Percentiles rank a stretch among this genome's conserved stretches.
phyloP scores from a whole-genome alignment of 2,797 vertebrate species.

The Coilia nasus region DNA sequence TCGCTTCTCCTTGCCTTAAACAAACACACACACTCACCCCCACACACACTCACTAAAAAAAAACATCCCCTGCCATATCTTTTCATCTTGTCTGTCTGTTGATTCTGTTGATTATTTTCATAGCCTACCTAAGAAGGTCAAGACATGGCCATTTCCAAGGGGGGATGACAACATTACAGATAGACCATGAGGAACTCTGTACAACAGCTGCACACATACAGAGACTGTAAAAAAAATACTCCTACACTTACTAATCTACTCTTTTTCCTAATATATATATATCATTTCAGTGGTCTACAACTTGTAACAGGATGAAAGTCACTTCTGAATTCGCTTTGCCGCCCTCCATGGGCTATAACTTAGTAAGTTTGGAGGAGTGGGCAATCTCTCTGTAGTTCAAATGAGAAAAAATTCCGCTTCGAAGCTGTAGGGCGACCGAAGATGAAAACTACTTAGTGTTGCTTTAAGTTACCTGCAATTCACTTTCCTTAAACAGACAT shows the following conservation, averaged over 20 bases:
- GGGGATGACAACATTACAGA: neutral
- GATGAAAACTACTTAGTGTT: too few species aligned
- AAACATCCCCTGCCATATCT: neutral
- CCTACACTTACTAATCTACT: too few species aligned
- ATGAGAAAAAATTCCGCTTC: too few species aligned
- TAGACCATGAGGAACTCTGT: neutral
- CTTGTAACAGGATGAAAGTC: too few species aligned
- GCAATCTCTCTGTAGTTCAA: too few species aligned
- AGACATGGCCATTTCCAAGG: neutral
- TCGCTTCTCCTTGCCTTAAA: neutral
- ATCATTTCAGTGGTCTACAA: too few species aligned
- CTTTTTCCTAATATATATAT: too few species aligned
- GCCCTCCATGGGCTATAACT: too few species aligned
- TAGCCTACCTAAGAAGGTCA: neutral
- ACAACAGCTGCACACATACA: neutral
- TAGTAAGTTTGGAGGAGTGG: too few species aligned
- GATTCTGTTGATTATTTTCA: neutral
- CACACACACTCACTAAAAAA: neutral
- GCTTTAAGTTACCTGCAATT: neutral
- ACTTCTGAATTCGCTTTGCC: too few species aligned
- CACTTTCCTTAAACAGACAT: neutral
- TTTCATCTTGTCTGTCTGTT: neutral
- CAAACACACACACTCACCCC: neutral
- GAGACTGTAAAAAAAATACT: too few species aligned
- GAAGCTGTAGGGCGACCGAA: too few species aligned